Evolutionary conservation across 2,888 invertebrate genomes (phyloP).

Genomic region (Hydroisotoma schaefferi): DNA sequence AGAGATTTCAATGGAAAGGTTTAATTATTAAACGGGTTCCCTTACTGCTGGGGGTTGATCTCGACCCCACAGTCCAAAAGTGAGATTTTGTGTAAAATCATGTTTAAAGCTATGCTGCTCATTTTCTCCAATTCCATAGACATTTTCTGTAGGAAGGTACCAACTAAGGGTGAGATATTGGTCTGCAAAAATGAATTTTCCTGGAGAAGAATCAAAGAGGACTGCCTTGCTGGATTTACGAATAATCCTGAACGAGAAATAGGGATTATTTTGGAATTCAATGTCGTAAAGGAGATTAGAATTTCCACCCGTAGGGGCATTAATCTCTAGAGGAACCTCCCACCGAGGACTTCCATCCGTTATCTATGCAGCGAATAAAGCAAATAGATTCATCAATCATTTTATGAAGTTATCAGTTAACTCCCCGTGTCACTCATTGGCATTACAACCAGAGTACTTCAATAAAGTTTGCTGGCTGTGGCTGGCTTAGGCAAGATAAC

Average conservation of each 20-base stretch:
- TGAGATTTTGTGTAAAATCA: conserved; percentile 47
- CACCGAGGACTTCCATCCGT: conserved; percentile 30
- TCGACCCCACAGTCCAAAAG: conserved; percentile 29
- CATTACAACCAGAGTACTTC: no score
- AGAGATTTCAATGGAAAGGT: background rate
- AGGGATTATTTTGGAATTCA: conserved; percentile 29
- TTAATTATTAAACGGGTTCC: background rate
- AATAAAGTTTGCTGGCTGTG: no score
- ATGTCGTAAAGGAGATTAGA: conserved; percentile 31
- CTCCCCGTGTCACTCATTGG: no score
- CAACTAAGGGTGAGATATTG: conserved; percentile 54
- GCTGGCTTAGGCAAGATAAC: background rate
- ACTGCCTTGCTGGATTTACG: conserved; percentile 35
- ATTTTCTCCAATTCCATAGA: conserved; percentile 56
- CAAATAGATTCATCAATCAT: no score
- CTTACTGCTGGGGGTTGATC: conserved; percentile 40
- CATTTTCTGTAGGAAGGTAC: conserved; percentile 51
- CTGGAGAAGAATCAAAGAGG: conserved; percentile 47
- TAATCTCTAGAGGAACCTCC: conserved; percentile 39
- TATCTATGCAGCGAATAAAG: conserved; percentile 16
- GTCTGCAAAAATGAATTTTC: conserved; percentile 53
- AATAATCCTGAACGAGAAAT: conserved; percentile 36
- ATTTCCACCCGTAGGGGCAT: conserved; percentile 22
- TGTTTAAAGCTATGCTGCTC: conserved; percentile 52
- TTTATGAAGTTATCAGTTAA: no score